A percentile compares a stretch with the other conserved stretches of the same genome.
These are phyloP conservation scores for Litoditis marina DNA, from an alignment of 2,888 invertebrate genomes.

Conservation along the genomic window DNA sequence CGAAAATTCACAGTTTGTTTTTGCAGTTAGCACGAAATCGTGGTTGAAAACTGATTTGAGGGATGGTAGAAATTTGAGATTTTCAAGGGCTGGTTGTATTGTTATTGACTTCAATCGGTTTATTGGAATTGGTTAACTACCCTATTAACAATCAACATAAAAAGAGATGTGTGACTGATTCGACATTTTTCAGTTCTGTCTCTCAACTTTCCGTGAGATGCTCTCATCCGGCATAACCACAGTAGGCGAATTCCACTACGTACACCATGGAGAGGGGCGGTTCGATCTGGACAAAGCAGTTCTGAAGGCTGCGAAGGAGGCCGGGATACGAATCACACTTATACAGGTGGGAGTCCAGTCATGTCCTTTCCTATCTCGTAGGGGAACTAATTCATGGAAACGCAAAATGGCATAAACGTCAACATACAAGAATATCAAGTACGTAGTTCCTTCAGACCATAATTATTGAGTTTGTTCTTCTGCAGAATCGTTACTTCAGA, in stretches of 20 bases:
- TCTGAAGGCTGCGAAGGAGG: constrained; percentile 52
- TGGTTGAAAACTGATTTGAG: no score
- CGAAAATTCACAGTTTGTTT: no score
- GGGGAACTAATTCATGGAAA: no score
- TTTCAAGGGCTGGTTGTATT: not conserved
- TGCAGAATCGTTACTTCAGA: constrained; percentile 32
- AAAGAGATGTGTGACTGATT: not conserved
- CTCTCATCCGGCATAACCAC: constrained; percentile 57
- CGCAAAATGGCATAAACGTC: no score
- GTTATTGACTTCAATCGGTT: not conserved
- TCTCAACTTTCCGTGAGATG: constrained; percentile 58
- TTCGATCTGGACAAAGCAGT: constrained; percentile 56
- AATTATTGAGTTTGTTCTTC: not conserved
- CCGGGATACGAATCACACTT: constrained; percentile 55
- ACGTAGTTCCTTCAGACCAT: not conserved
- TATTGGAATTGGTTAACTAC: no score
- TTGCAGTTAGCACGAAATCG: no score
- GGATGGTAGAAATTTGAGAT: no score
- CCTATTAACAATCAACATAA: not conserved
- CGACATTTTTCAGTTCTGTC: constrained; percentile 44
- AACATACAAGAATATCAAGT: not conserved
- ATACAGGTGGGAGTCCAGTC: constrained; percentile 28
- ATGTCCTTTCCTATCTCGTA: no score
- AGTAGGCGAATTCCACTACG: constrained; percentile 61
- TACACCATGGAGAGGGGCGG: constrained; percentile 51